Percentiles rank a stretch among this genome's conserved stretches.
phyloP scores from a whole-genome alignment of 2,888 invertebrate genomes.

The Elegia similella region DNA sequence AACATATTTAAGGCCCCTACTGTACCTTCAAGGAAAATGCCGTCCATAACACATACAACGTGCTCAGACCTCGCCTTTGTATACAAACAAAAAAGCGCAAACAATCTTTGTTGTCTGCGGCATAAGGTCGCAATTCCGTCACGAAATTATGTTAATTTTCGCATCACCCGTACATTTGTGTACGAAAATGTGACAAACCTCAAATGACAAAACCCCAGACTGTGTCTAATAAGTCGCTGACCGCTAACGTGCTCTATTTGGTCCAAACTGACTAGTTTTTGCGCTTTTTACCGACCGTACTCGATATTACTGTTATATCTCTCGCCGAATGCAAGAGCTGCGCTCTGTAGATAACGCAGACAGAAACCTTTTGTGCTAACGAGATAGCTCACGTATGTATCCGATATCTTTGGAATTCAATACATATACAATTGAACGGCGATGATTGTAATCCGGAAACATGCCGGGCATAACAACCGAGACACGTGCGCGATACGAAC shows the following conservation, averaged over 20 bases:
- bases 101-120: conserved; percentile 3
- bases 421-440: conserved; percentile 42
- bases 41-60: not conserved
- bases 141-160: conserved; percentile 19
- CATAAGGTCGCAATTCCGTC: conserved; percentile 19
- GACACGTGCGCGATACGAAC: conserved; percentile 41
- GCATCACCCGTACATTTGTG: conserved; percentile 16
- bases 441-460: conserved; percentile 45
- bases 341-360: conserved; percentile 46
- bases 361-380: conserved; percentile 43
- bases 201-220: conserved; percentile 29
- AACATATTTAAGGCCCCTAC: not conserved
- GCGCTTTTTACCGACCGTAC: conserved; percentile 34
- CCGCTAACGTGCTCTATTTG: conserved; percentile 40
- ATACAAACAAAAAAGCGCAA: conserved; percentile 19
- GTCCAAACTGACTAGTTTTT: conserved; percentile 42
- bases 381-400: conserved; percentile 38
- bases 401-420: conserved; percentile 36
- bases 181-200: conserved; percentile 38
- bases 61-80: conserved; percentile 5
- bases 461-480: conserved; percentile 34
- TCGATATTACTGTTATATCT: conserved; percentile 13
- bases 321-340: conserved; percentile 13
- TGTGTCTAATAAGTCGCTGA: conserved; percentile 25
- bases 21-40: conserved; percentile 12